Evolutionary conservation across 2,888 invertebrate species (phyloP).

Genomic region (Synergus japonicus): DNA sequence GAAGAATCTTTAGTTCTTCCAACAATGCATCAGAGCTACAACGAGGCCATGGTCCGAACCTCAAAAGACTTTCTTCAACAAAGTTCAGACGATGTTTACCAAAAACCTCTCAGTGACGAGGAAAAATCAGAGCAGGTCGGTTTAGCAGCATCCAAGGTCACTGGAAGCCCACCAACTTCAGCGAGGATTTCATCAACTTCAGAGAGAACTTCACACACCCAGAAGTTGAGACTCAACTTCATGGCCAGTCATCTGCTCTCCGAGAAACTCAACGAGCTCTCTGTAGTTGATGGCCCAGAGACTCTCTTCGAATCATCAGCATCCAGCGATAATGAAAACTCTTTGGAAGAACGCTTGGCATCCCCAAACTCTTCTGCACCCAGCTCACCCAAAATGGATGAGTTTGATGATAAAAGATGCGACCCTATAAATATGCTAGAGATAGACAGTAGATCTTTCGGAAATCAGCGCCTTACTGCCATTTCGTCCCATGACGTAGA

Average conservation of each 20-base stretch:
- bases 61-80: conserved; percentile 67
- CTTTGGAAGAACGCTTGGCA: background rate
- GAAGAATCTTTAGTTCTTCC: conserved; percentile 79
- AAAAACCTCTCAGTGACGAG: conserved; percentile 80
- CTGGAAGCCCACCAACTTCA: conserved; percentile 15
- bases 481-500: conserved; percentile 62
- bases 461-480: conserved; percentile 60
- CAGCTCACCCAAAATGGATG: conserved; percentile 14
- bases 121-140: conserved; percentile 78
- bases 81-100: conserved; percentile 60
- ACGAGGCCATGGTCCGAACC: conserved; percentile 46
- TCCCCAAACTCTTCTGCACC: conserved; percentile 19
- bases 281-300: conserved; percentile 46
- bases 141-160: conserved; percentile 67
- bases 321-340: background rate
- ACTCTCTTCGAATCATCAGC: background rate
- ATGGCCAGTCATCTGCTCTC: conserved; percentile 75
- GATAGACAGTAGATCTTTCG: conserved; percentile 56
- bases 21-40: conserved; percentile 54
- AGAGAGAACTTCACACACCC: conserved; percentile 62
- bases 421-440: conserved; percentile 47
- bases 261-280: conserved; percentile 54
- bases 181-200: conserved; percentile 46
- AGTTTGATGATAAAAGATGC: conserved; percentile 43
- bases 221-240: conserved; percentile 76